Conservation (phyloP, 2,888 invertebrate genomes). For the Mimas tiliae region DNA sequence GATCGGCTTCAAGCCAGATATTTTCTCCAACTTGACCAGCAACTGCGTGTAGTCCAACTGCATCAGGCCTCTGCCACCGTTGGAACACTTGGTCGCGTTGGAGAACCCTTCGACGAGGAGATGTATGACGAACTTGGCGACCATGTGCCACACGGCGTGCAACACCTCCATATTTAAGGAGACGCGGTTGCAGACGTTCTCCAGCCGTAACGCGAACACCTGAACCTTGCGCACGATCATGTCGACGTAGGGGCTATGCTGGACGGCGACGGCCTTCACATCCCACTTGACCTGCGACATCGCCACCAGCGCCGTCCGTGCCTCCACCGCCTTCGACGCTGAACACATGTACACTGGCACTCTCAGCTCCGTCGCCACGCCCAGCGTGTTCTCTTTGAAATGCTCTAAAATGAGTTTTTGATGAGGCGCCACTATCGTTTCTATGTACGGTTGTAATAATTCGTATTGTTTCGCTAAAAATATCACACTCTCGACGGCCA, state of each 20-base stretch:
- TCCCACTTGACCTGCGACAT: conserved; percentile 98
- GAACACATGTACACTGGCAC: conserved; percentile 95
- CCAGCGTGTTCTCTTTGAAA: conserved; percentile 90
- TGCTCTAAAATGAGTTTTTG: conserved; percentile 88
- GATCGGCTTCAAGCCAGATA: conserved; percentile 92
- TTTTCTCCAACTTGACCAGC: conserved; percentile 94
- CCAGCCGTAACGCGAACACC: conserved; percentile 91
- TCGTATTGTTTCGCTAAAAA: conserved; percentile 96
- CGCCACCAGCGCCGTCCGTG: conserved; percentile 89
- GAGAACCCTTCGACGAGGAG: conserved; percentile 97
- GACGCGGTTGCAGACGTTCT: conserved; percentile 88
- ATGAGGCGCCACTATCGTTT: conserved; percentile 91
- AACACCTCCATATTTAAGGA: conserved; percentile 89
- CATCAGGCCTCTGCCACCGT: conserved; percentile 98
- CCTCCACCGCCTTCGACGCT: conserved; percentile 91
- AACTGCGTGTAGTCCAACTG: conserved; percentile 98
- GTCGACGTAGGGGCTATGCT: conserved; percentile 96
- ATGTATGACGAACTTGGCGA: conserved; percentile 93
- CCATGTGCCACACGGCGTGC: conserved; percentile 93
- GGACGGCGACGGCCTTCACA: conserved; percentile 96
- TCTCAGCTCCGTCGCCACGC: conserved; percentile 89
- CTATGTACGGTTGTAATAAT: conserved; percentile 92
- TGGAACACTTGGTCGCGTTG: conserved; percentile 96
- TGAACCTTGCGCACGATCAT: conserved; percentile 90
- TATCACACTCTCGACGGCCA: conserved; percentile 96